phyloP scores from a whole-genome alignment of 2,888 invertebrate genomes.

The Formica aserva region DNA sequence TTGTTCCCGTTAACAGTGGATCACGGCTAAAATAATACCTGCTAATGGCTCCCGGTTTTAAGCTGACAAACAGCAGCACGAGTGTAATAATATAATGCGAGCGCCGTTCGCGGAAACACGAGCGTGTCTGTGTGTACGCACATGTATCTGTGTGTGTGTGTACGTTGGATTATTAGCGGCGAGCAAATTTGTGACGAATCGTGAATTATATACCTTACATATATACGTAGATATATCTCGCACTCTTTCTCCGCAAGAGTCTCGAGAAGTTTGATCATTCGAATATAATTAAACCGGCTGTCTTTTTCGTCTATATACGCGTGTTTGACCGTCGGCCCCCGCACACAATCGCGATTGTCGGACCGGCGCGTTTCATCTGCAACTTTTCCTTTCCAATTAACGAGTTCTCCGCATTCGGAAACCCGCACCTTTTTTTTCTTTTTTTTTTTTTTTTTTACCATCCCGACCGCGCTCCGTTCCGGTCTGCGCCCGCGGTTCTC shows the following conservation, averaged over 20 bases:
- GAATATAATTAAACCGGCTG: constrained; percentile 11
- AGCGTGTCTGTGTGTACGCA: not conserved
- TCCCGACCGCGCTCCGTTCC: not conserved
- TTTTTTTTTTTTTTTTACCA: not conserved
- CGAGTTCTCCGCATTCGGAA: constrained; percentile 45
- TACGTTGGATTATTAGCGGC: not conserved
- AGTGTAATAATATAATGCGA: constrained; percentile 75
- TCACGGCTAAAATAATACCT: constrained; percentile 81
- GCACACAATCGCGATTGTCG: constrained; percentile 34
- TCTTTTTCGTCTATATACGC: not conserved
- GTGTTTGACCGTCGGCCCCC: not conserved
- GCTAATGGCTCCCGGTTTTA: constrained; percentile 79
- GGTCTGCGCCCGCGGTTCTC: not conserved
- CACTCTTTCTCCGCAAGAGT: not conserved
- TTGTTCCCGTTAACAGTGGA: constrained; percentile 78
- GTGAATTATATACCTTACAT: not conserved
- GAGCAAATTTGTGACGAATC: constrained; percentile 22
- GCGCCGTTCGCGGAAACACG: constrained; percentile 49
- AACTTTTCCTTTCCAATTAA: constrained; percentile 49
- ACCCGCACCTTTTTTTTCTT: not conserved
- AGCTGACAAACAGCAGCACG: constrained; percentile 73
- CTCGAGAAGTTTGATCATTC: not conserved
- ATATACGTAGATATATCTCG: too few species aligned
- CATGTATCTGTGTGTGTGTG: too few species aligned
- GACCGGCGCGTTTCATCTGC: constrained; percentile 7